Base-by-base conservation (phyloP, 2,888 invertebrate genomes). In the Apantesis nais region DNA sequence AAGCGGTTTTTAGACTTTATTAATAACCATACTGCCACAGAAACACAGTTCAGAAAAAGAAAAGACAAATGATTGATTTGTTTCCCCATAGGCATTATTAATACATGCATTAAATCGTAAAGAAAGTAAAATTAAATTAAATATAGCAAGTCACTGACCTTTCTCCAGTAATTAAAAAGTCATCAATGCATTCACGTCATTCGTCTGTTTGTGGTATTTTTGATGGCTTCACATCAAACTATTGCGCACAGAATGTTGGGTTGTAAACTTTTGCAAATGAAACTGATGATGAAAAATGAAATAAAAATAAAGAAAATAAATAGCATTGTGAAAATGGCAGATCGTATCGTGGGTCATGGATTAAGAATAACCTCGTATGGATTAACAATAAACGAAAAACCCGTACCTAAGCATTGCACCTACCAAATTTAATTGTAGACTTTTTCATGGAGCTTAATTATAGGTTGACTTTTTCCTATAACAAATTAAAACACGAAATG, bases 81-180 rank as follows among this genome's bases (percentile, higher is more conserved):
- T 58, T 29, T 58, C 29, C 14, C 12, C 29, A 58, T 29, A 29
- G 16, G 14, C 29, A 29, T 58, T 58, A 7, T 22, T 22, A 71
- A 64, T 71, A 74, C 72, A 72, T 76, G 70, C 48, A 55, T 39
- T 67, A 68, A 58, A 16, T 73, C 68, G 67, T 67, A 60, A 55
- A 69, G 67, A 74, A 76, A 73, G 60, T 63, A 39, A 62, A 72
- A 66, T 67, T 68, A 55, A 71, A 61, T 68, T 29, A 62, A 79
- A 74, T 71, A 22, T 37, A 71, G 48, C 34, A 74, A 80, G 82
- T 80, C 84, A 82, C 67, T 81, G 84, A 88, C 77, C 80, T 74
- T 78, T 80, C 78, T 78, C 74, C 69, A 75, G 87, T 87, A 89
- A 91, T 92, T 89, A 90, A 91, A 90, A 88, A 88, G 84, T 86